These are phyloP conservation scores for Frieseomelitta varia DNA, from an alignment of 1,140 invertebrate species.

Conservation along the genomic window DNA sequence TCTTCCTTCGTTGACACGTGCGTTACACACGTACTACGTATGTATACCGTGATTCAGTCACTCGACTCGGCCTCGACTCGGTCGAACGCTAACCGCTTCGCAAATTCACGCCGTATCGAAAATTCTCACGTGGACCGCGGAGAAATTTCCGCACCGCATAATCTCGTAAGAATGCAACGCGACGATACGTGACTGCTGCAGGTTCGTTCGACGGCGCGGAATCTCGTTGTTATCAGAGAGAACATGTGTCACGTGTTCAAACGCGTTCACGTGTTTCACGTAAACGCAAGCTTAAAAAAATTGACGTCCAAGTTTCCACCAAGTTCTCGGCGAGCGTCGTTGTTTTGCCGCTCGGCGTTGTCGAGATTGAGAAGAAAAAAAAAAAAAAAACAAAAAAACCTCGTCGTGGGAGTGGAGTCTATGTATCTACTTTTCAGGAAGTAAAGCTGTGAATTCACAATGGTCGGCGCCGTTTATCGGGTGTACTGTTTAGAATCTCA, in stretches of 20 bases:
- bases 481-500: background rate
- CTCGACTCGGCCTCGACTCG: background rate
- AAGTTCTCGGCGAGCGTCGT: no score
- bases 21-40: no score
- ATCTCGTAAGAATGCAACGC: constrained; percentile 17
- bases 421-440: no score
- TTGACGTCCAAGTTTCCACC: no score
- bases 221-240: constrained; percentile 15
- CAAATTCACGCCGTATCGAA: background rate
- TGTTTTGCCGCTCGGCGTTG: no score
- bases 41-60: background rate
- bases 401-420: background rate
- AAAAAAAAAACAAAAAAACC: background rate
- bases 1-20: no score
- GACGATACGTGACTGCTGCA: constrained; percentile 14
- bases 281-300: no score
- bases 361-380: no score
- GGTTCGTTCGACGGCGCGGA: constrained; percentile 14
- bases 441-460: background rate
- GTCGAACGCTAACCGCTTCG: no score
- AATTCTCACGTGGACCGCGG: background rate
- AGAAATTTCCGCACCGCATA: background rate
- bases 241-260: background rate
- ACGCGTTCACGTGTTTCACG: background rate
- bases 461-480: background rate